Evolutionary conservation across 2,888 invertebrate genomes (phyloP).

Genomic region (Choreutis nemorana): DNA sequence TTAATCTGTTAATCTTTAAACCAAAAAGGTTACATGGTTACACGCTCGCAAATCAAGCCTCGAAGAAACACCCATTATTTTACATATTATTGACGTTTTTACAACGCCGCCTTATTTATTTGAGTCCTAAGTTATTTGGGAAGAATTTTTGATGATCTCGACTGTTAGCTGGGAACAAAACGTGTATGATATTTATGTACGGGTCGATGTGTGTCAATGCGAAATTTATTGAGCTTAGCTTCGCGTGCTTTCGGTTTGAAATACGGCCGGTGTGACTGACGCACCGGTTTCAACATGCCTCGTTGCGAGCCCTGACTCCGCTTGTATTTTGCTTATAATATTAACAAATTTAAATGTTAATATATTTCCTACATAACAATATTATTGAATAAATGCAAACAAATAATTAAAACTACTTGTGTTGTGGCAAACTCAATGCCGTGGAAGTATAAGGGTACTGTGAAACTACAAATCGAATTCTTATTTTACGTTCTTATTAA

Average conservation of each 20-base stretch:
- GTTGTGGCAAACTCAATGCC: neutral
- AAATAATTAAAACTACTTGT: no score
- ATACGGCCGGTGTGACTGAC: conserved; percentile 42
- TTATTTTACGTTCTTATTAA: no score
- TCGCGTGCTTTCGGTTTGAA: conserved; percentile 35
- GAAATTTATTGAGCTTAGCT: conserved; percentile 57
- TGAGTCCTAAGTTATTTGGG: conserved; percentile 55
- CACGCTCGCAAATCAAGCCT: conserved; percentile 56
- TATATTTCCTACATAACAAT: no score
- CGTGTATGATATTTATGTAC: conserved; percentile 49
- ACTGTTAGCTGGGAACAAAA: conserved; percentile 58
- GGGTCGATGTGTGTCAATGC: conserved; percentile 57
- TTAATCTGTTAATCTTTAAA: conserved; percentile 57
- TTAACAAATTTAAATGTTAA: no score
- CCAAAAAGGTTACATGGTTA: no score
- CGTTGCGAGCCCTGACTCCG: neutral
- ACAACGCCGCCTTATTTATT: conserved; percentile 60
- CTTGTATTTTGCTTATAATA: no score
- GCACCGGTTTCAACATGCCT: conserved; percentile 18
- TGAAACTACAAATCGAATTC: no score
- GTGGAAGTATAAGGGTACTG: neutral
- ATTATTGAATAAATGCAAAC: no score
- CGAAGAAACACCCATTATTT: conserved; percentile 57
- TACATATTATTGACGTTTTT: conserved; percentile 66
- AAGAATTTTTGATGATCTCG: conserved; percentile 54